Evolutionary conservation across 1,140 invertebrate species (phyloP).

Genomic region (Pseudoatta argentina): DNA sequence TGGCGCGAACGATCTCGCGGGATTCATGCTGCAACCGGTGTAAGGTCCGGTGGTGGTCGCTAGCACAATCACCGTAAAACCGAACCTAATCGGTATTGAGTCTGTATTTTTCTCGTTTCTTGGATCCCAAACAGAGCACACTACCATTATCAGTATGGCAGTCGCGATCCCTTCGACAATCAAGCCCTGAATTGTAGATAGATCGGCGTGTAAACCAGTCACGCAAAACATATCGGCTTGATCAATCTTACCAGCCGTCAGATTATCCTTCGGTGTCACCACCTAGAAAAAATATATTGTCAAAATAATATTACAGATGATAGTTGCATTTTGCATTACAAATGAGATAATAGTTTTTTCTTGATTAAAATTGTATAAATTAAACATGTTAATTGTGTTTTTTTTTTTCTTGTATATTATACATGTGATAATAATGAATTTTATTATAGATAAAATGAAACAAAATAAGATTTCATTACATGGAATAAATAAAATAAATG

Average conservation of each 20-base stretch:
- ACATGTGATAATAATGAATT: background rate
- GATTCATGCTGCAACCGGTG: constrained; percentile 94
- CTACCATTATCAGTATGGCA: constrained; percentile 89
- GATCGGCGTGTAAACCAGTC: constrained; percentile 86
- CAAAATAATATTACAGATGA: background rate
- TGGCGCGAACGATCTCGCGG: constrained; percentile 92
- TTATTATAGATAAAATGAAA: background rate
- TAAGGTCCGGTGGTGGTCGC: constrained; percentile 87
- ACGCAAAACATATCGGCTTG: constrained; percentile 86
- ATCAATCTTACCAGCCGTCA: constrained; percentile 18
- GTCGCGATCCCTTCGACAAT: constrained; percentile 90
- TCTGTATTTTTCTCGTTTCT: constrained; percentile 86
- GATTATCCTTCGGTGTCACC: constrained; percentile 84
- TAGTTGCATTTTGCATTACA: background rate
- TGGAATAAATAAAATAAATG: background rate
- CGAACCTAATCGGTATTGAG: constrained; percentile 86
- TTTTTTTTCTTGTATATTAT: background rate
- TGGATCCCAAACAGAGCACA: constrained; percentile 89
- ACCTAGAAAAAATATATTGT: constrained; percentile 72
- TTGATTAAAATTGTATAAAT: background rate
- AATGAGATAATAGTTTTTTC: background rate
- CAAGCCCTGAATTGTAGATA: constrained; percentile 85
- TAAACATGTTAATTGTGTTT: too few relatives aligned
- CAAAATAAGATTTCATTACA: background rate
- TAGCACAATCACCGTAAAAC: constrained; percentile 85